These are phyloP conservation scores for Caenorhabditis sp. DNA, from an alignment of 2,888 invertebrate genomes.

Conservation along the genomic window DNA sequence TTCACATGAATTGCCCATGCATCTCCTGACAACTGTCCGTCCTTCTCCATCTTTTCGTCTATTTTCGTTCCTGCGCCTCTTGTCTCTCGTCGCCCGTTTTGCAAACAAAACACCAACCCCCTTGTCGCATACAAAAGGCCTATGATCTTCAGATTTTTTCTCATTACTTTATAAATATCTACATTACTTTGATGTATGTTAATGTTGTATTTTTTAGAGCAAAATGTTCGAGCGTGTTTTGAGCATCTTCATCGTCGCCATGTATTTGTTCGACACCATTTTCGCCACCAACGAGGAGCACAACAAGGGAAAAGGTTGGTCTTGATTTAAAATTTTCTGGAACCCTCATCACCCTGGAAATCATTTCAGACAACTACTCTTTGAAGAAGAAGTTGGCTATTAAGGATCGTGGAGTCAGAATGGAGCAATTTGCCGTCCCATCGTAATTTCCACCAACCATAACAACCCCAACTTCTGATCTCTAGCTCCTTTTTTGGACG, in stretches of 20 bases:
- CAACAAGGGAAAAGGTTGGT: slow-evolving; percentile 53
- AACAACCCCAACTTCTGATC: background rate
- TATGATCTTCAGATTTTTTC: background rate
- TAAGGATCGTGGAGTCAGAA: slow-evolving; percentile 37
- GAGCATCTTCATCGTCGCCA: slow-evolving; percentile 49
- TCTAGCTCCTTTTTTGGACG: background rate
- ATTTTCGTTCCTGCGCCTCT: background rate
- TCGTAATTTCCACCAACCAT: slow-evolving; percentile 12
- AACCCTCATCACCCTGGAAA: too few species aligned
- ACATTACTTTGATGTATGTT: background rate
- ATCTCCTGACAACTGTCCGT: background rate
- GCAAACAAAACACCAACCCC: background rate
- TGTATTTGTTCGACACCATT: slow-evolving; percentile 52
- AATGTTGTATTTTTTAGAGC: background rate
- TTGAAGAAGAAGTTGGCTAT: slow-evolving; percentile 21
- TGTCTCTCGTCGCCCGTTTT: background rate
- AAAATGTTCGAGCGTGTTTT: slow-evolving; percentile 52
- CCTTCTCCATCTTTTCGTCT: background rate
- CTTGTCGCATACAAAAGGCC: background rate
- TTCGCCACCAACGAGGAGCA: slow-evolving; percentile 47
- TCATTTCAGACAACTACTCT: slow-evolving; percentile 30
- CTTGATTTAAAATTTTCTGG: slow-evolving; percentile 2
- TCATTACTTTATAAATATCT: background rate
- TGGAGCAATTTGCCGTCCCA: slow-evolving; percentile 35
- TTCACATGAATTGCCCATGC: background rate